Percentiles rank a stretch among this genome's conserved stretches.
phyloP scores from a whole-genome alignment of 2,113 vertebrate genomes.

The Ondatra zibethicus region DNA sequence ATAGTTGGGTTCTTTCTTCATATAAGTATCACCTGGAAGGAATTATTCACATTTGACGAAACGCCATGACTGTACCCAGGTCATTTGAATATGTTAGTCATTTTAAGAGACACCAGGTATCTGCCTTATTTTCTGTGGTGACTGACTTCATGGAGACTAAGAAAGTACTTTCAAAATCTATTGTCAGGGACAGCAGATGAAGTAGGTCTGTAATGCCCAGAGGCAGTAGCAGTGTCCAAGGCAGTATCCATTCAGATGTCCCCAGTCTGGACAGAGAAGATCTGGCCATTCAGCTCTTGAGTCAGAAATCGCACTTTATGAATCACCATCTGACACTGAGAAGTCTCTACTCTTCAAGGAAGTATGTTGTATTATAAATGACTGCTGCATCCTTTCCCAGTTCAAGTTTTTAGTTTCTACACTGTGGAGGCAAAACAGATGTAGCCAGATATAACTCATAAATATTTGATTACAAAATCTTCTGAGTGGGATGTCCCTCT shows the following conservation, averaged over 20 bases:
- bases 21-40: neutral
- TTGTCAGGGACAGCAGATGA: neutral
- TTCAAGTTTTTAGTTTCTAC: neutral
- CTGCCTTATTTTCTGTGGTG: neutral
- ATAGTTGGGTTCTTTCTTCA: neutral
- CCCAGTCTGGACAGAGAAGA: too few relatives aligned
- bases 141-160: neutral
- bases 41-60: neutral
- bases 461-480: neutral
- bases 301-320: accelerated
- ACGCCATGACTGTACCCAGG: accelerated
- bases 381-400: neutral
- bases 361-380: neutral
- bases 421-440: neutral
- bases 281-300: neutral
- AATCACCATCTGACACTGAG: neutral
- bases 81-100: neutral
- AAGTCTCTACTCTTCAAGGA: neutral
- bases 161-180: neutral
- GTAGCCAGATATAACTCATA: neutral
- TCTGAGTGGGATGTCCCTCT: too few relatives aligned
- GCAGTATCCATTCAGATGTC: neutral
- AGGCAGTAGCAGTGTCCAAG: neutral
- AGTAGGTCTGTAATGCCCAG: neutral
- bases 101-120: neutral